These are phyloP conservation scores for Pheosia gnoma DNA, from an alignment of 2,888 invertebrate genomes.

Conservation along the genomic window DNA sequence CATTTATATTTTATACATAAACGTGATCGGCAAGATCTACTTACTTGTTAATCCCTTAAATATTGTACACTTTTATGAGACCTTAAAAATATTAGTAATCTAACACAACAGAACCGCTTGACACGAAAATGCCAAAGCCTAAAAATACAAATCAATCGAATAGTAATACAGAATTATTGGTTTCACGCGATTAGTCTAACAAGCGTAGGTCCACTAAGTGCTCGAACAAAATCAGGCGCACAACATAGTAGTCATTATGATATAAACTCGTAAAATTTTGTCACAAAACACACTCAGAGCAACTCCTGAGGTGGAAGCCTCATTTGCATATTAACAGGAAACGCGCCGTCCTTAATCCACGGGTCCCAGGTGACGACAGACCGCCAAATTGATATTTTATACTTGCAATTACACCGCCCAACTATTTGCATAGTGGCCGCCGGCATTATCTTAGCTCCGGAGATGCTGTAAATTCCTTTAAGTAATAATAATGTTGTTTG, in stretches of 20 bases:
- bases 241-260: conserved; percentile 22
- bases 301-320: conserved; percentile 35
- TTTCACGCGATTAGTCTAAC: no score
- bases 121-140: no score
- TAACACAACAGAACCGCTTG: no score
- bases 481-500: background rate
- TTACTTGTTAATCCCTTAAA: no score
- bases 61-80: no score
- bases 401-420: conserved; percentile 41
- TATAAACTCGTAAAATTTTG: conserved; percentile 39
- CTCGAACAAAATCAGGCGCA: no score
- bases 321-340: conserved; percentile 52
- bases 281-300: conserved; percentile 34
- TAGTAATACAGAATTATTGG: no score
- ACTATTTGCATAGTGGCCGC: conserved; percentile 32
- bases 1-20: no score
- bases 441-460: conserved; percentile 8
- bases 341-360: conserved; percentile 43
- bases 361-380: conserved; percentile 50
- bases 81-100: no score
- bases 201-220: no score
- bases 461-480: background rate
- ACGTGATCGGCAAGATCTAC: no score
- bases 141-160: no score
- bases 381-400: conserved; percentile 54